These are phyloP conservation scores for Leptoteleia sp. DNA, from an alignment of 1,140 invertebrate species.

Conservation along the genomic window DNA sequence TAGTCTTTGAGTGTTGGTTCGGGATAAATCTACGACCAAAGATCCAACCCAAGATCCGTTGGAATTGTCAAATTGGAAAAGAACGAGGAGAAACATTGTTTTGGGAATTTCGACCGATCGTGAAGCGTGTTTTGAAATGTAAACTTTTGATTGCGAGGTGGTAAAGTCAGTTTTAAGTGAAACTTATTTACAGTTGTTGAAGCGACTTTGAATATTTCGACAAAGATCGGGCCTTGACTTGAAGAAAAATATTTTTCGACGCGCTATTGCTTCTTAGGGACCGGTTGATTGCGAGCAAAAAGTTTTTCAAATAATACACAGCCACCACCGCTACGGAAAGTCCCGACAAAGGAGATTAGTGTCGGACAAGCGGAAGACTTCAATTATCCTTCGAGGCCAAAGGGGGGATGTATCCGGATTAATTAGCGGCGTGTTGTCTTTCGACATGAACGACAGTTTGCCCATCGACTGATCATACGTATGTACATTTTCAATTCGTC, in stretches of 20 bases:
- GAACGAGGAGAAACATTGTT: not conserved
- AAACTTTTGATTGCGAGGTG: constrained; percentile 13
- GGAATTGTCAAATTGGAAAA: not conserved
- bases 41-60: not conserved
- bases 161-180: constrained; percentile 24
- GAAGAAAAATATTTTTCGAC: constrained; percentile 6
- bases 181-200: not conserved
- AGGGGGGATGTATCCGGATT: constrained; percentile 61
- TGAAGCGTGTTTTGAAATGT: not conserved
- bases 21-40: not conserved
- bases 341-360: constrained; percentile 31
- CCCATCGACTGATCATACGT: constrained; percentile 71
- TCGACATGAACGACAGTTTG: constrained; percentile 60
- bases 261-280: constrained; percentile 34
- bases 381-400: constrained; percentile 40
- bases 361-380: constrained; percentile 44
- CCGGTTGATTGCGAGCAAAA: constrained; percentile 61
- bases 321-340: constrained; percentile 33
- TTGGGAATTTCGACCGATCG: not conserved
- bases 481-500: constrained; percentile 53
- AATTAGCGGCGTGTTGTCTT: constrained; percentile 45
- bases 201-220: not conserved
- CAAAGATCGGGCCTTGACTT: constrained; percentile 29
- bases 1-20: constrained; percentile 16
- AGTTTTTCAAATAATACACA: constrained; percentile 68